Evolutionary conservation across 2,797 vertebrate genomes (phyloP).

Genomic region (Rhabdomys pumilio): DNA sequence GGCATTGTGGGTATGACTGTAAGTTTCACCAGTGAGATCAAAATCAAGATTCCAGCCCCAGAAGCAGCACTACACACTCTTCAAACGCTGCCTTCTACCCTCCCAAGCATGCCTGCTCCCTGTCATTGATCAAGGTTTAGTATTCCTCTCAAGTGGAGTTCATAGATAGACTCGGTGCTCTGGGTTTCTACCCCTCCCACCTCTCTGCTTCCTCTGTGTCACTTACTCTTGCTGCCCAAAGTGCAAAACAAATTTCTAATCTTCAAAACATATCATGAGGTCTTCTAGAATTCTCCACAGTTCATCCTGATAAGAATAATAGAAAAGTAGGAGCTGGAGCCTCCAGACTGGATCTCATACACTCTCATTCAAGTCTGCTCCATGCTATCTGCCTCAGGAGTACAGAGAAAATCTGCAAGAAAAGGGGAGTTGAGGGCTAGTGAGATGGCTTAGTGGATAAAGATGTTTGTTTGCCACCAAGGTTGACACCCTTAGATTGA

Average conservation of each 20-base stretch:
- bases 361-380: not conserved
- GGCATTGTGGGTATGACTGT: fast-evolving
- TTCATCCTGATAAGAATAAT: not conserved
- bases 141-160: not conserved
- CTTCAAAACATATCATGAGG: conserved; percentile 20
- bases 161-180: not conserved
- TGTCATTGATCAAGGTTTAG: not conserved
- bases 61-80: not conserved
- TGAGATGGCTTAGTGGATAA: not conserved
- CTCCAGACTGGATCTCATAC: not conserved
- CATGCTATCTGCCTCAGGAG: not conserved
- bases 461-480: not conserved
- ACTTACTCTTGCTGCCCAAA: not conserved
- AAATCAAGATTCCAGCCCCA: conserved; percentile 7
- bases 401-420: not conserved
- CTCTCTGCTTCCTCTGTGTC: not conserved
- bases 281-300: conserved; percentile 35
- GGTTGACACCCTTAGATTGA: not conserved
- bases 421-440: not conserved
- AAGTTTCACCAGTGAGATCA: not conserved
- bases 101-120: not conserved
- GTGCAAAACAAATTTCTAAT: not conserved
- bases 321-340: fast-evolving
- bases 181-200: not conserved
- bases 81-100: not conserved